phyloP scores from a whole-genome alignment of 1,140 invertebrate species.

The Drosophila gunungcola region DNA sequence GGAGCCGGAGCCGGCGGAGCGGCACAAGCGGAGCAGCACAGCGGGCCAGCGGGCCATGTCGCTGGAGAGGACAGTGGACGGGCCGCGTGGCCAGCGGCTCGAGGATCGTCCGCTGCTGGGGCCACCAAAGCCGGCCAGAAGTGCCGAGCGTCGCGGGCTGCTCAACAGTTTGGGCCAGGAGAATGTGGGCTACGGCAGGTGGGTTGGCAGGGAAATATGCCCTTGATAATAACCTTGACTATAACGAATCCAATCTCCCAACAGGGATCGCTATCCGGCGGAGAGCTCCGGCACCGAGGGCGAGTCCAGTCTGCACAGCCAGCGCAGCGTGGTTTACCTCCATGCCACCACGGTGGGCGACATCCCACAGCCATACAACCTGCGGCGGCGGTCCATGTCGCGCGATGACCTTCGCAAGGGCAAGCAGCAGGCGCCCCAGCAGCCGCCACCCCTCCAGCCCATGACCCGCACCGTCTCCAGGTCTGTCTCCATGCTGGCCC shows the following conservation, averaged over 20 bases:
- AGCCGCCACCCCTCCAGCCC: slow-evolving; percentile 85
- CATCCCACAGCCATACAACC: slow-evolving; percentile 84
- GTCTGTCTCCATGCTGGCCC: slow-evolving; percentile 92
- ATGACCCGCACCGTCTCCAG: slow-evolving; percentile 91
- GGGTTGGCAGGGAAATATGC: not conserved
- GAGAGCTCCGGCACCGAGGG: slow-evolving; percentile 91
- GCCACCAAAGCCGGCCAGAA: slow-evolving; percentile 80
- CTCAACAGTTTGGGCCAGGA: slow-evolving; percentile 45
- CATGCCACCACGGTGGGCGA: slow-evolving; percentile 89
- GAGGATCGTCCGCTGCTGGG: slow-evolving; percentile 63
- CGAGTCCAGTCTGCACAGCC: slow-evolving; percentile 91
- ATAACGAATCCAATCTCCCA: not conserved
- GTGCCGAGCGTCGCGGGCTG: slow-evolving; percentile 66
- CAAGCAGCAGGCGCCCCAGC: slow-evolving; percentile 57
- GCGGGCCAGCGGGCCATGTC: slow-evolving; percentile 63
- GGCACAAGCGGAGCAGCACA: slow-evolving; percentile 61
- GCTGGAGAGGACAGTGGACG: slow-evolving; percentile 61
- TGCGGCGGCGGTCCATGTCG: slow-evolving; percentile 85
- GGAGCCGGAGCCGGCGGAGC: slow-evolving; percentile 78
- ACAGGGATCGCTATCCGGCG: slow-evolving; percentile 84
- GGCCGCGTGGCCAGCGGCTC: slow-evolving; percentile 32
- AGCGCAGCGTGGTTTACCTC: slow-evolving; percentile 91
- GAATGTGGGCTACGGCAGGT: slow-evolving; percentile 55
- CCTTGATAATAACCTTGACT: not conserved
- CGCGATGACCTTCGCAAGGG: slow-evolving; percentile 89